These are phyloP conservation scores for Enoplosus armatus DNA, from an alignment of 2,797 vertebrate genomes.

Conservation along the genomic window DNA sequence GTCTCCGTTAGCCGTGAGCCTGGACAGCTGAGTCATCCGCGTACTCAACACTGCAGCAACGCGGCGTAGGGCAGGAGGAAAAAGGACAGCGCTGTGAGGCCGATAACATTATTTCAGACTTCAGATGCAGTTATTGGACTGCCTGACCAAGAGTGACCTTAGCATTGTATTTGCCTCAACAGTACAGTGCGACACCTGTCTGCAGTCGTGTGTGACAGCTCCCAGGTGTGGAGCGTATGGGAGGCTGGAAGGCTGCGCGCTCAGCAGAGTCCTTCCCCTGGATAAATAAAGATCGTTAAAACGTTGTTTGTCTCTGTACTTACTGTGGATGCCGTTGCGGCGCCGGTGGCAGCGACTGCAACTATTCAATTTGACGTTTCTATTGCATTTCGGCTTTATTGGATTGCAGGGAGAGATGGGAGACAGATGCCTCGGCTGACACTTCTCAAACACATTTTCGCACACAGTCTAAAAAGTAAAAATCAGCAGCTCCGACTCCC, in stretches of 20 bases:
- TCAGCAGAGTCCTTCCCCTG: conserved; percentile 64
- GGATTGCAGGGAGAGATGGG: conserved; percentile 39
- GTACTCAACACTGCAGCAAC: conserved; percentile 21
- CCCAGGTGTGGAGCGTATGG: conserved; percentile 55
- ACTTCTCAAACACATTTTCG: conserved; percentile 39
- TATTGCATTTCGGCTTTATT: conserved; percentile 56
- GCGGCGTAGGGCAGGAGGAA: neutral
- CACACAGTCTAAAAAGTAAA: conserved; percentile 5
- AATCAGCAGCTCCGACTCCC: conserved; percentile 13
- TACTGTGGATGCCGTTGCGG: conserved; percentile 28
- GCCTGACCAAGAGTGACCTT: conserved; percentile 57
- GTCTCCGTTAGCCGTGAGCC: conserved; percentile 56
- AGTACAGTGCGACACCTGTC: conserved; percentile 4
- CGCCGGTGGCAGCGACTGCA: neutral
- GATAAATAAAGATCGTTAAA: conserved; percentile 71
- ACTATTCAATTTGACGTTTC: conserved; percentile 61
- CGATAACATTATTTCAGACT: conserved; percentile 46
- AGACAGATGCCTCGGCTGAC: conserved; percentile 21
- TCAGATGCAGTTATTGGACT: conserved; percentile 51
- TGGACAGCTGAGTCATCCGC: conserved; percentile 49
- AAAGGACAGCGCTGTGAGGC: conserved; percentile 38
- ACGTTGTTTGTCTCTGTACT: conserved; percentile 55
- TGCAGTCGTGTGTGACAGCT: conserved; percentile 55
- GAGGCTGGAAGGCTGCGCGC: conserved; percentile 37
- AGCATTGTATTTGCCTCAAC: conserved; percentile 37